Base-by-base conservation (phyloP, 1,140 invertebrate species). In the Drosophila guanche region DNA sequence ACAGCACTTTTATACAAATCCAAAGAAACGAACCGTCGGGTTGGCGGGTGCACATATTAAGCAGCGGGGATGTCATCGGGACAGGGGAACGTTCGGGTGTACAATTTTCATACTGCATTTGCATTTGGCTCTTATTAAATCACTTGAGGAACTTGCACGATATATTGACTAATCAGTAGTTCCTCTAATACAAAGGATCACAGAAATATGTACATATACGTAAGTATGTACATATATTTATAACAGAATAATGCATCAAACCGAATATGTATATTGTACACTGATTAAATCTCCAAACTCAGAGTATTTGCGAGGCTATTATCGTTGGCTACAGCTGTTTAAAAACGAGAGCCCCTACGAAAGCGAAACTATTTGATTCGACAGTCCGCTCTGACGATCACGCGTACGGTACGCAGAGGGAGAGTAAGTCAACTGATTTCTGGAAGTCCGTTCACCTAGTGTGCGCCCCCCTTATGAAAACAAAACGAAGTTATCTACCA, bases 381-480 rank as follows among this genome's bases (percentile, higher is more conserved):
- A 0, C 6, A 27, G 25, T 68, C 65, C 50, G 61, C 60, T 67
- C 50, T 61, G 61, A 42, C 66, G 66, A 69, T 68, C 63, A 56
- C 68, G 63, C 66, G 66, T 69, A 65, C 63, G 66, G 50, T 51
- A 14, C 68, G 66, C n/a, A 69, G 66, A 68, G 66, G 68, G 66
- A 68, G 66, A 69, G 66, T 43, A 51, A 51, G 66, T 69, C 66
- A 69, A 69, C 66, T 68, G 66, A 69, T 43, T 69, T 63, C 62
- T 22, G 43, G 25, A 16, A 51, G 42, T 33, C 42, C 43, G 25
- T 23, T 27, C 22, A 12, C 12, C 61, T 51, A 55, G 33, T 20
- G 48, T 25, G 33, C 41, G n/a, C 29, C 29, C 16, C 3, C 33
- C 12, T 37, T 12, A 37, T 37, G 33, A 12, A 12, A 42, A 3